phyloP scores from a whole-genome alignment of 2,113 vertebrate species.

The Lagopus leucura region DNA sequence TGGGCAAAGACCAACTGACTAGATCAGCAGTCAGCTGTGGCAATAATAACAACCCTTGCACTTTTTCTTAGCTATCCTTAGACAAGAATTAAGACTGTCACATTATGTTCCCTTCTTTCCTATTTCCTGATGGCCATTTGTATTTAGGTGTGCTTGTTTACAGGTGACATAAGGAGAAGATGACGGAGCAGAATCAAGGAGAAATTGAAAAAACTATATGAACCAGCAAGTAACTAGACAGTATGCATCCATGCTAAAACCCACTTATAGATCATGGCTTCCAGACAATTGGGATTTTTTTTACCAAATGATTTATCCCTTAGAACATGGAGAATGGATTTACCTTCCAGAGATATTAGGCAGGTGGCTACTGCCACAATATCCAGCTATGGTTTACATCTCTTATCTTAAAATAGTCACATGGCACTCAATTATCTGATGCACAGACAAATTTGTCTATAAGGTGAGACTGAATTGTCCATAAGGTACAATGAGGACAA shows the following conservation, averaged over 20 bases:
- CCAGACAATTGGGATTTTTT: neutral
- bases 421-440: neutral
- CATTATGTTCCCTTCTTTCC: neutral
- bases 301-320: neutral
- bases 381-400: neutral
- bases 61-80: neutral
- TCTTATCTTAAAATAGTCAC: neutral
- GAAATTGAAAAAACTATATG: neutral
- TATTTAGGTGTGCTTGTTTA: neutral
- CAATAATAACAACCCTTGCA: neutral
- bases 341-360: neutral
- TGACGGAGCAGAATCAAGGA: neutral
- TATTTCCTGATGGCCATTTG: rapidly evolving
- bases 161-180: rapidly evolving
- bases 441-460: neutral
- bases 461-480: no score
- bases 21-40: neutral
- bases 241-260: neutral
- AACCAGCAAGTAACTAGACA: neutral
- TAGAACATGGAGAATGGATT: rapidly evolving
- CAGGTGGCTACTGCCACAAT: neutral
- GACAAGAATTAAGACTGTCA: neutral
- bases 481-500: neutral
- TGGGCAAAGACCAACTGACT: neutral
- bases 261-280: neutral